Conservation (phyloP, 1,140 invertebrate species). For the Sycophaga agraensis region DNA sequence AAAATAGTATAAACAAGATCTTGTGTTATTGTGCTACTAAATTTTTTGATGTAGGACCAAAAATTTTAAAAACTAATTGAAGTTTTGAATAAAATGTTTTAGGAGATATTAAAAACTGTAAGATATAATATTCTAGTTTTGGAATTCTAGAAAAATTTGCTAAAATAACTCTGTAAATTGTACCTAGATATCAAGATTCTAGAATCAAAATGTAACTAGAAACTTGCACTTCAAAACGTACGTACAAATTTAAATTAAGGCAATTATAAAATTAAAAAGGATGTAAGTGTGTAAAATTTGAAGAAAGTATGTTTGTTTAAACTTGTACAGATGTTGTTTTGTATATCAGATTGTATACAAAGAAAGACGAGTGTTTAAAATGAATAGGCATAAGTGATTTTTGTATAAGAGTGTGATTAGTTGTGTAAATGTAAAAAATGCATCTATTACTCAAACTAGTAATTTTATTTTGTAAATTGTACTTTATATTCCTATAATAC, state of each 20-base stretch:
- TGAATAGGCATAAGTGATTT: slow-evolving; percentile 25
- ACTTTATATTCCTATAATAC: slow-evolving; percentile 20
- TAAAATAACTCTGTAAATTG: slow-evolving; percentile 8
- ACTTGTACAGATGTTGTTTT: slow-evolving; percentile 24
- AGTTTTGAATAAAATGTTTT: not conserved
- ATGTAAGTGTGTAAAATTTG: slow-evolving; percentile 10
- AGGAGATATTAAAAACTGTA: slow-evolving; percentile 2
- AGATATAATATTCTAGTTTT: slow-evolving; percentile 1
- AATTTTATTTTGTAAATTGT: slow-evolving; percentile 26
- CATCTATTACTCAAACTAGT: slow-evolving; percentile 18
- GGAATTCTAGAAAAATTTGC: not conserved
- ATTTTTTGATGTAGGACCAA: slow-evolving; percentile 19
- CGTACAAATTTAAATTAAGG: slow-evolving; percentile 29
- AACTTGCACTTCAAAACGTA: slow-evolving; percentile 21
- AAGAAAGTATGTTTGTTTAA: slow-evolving; percentile 17
- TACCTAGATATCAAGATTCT: slow-evolving; percentile 19
- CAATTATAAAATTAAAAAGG: slow-evolving; percentile 5
- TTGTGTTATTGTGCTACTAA: slow-evolving; percentile 11
- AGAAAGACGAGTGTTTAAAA: slow-evolving; percentile 21
- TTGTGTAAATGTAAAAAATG: slow-evolving; percentile 23
- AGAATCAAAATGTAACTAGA: slow-evolving; percentile 23
- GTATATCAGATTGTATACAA: slow-evolving; percentile 24
- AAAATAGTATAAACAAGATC: not conserved
- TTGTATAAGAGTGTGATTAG: slow-evolving; percentile 25
- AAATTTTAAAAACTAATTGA: not conserved